Base-by-base conservation (phyloP, 2,888 invertebrate species). In the Zonitis immaculata region DNA sequence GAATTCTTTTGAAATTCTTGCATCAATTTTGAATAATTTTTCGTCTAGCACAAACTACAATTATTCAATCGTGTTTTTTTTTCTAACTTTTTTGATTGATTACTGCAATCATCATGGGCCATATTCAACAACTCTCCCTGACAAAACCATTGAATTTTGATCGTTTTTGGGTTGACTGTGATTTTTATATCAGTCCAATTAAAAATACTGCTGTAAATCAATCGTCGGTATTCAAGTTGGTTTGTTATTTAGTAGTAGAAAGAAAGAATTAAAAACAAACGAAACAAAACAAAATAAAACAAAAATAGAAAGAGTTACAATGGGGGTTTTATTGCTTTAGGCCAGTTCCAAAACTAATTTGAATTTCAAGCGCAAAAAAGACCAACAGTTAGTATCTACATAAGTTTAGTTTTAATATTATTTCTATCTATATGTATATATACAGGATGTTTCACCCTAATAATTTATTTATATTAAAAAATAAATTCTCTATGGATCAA, bases 141-240 rank as follows among this genome's bases (percentile, higher is more conserved):
- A 32, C 14, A 14, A 35, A 35, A 18, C 35, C 18, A 3, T 35
- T 35, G 35, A 18, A 18, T 18, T 35, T 35, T 35, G 18, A 35
- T 35, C 35, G 35, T 35, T 35, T 35, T 27, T 27, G 35, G 16
- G n/a, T 35, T 28, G 22, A 28, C 12, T 20, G 44, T 52, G 51
- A 48, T 48, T 52, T 52, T 52, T 52, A 52, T 47, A 42, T 47
- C 52, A 48, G 35, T 14, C 52, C 52, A 52, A 52, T 52, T 52
- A 52, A 52, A 43, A 44, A 32, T 25, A 46, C 43, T 47, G 52
- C 30, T 42, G 28, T 52, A 45, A 49, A 53, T 49, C 49, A 53
- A 49, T 49, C 47, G 44, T 26, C 44, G 28, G 28, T 26, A 27
- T 44, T 27, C 28, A 44, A 27, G 44, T 16, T 27, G 25, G 44